Percentiles rank a stretch among this genome's conserved stretches.
phyloP scores from a whole-genome alignment of 2,113 vertebrate species.

The Triplophysa siluroides region DNA sequence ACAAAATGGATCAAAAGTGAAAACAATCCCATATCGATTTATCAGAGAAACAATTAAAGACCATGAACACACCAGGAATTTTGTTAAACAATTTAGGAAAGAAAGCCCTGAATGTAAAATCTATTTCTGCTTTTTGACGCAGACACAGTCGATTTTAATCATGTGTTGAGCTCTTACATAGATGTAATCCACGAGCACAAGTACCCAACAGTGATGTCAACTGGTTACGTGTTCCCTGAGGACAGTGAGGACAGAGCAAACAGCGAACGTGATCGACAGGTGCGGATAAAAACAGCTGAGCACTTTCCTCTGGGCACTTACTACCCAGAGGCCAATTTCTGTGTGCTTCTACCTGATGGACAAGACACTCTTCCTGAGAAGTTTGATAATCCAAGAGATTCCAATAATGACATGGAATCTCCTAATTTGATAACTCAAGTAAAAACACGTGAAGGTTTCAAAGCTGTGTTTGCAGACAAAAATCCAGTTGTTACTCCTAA shows the following conservation, averaged over 20 bases:
- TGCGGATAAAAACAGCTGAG: neutral
- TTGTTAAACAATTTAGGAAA: neutral
- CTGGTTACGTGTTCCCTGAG: neutral
- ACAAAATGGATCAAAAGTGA: neutral
- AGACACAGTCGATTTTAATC: slow-evolving; percentile 3
- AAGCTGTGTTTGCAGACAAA: neutral
- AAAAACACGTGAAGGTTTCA: neutral
- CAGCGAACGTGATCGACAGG: neutral
- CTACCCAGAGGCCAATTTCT: slow-evolving; percentile 22
- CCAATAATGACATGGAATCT: neutral
- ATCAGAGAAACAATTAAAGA: neutral
- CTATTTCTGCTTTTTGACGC: slow-evolving; percentile 11
- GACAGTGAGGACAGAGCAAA: neutral
- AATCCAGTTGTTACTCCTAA: neutral
- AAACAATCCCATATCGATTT: neutral
- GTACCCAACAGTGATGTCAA: slow-evolving; percentile 17
- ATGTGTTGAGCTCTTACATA: neutral
- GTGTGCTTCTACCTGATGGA: neutral
- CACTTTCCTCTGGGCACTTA: slow-evolving; percentile 12
- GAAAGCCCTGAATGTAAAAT: neutral
- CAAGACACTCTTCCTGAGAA: neutral
- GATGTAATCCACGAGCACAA: neutral
- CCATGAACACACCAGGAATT: neutral
- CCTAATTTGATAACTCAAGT: neutral
- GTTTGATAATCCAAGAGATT: fast-evolving